Percentiles rank a stretch among this genome's conserved stretches.
Evolutionary conservation across 2,113 vertebrate genomes (phyloP).

Genomic region (Laterallus jamaicensis): DNA sequence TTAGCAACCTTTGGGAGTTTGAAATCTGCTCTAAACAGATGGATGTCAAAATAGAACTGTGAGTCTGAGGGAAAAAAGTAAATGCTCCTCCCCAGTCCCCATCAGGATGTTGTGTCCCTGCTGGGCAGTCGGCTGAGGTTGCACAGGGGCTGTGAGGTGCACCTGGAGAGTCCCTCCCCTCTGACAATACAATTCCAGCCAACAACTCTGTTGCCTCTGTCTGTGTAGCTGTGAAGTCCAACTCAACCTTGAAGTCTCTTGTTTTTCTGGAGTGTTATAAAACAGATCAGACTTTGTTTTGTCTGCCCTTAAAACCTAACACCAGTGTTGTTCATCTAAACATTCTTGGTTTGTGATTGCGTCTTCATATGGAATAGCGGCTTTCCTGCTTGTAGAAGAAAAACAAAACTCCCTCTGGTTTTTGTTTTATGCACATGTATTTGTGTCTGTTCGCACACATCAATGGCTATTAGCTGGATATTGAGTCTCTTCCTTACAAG

Average conservation of each 20-base stretch:
- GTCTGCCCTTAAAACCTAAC: neutral
- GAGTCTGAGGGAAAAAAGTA: neutral
- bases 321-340: neutral
- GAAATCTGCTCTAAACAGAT: neutral
- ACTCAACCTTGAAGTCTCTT: neutral
- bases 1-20: neutral
- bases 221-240: neutral
- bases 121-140: neutral
- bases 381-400: neutral
- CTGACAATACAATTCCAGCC: neutral
- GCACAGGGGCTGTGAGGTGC: neutral
- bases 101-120: neutral
- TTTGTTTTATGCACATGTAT: neutral
- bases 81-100: no score
- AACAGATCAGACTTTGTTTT: conserved; percentile 6
- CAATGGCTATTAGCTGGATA: neutral
- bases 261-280: neutral
- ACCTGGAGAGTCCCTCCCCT: neutral
- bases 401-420: neutral
- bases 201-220: neutral
- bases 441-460: neutral
- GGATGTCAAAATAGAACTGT: neutral
- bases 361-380: neutral
- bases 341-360: neutral
- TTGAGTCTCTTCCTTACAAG: neutral